Percentiles rank a stretch among this genome's conserved stretches.
These are phyloP conservation scores for Scalopus aquaticus DNA, from an alignment of 2,113 vertebrate species.

Conservation along the genomic window DNA sequence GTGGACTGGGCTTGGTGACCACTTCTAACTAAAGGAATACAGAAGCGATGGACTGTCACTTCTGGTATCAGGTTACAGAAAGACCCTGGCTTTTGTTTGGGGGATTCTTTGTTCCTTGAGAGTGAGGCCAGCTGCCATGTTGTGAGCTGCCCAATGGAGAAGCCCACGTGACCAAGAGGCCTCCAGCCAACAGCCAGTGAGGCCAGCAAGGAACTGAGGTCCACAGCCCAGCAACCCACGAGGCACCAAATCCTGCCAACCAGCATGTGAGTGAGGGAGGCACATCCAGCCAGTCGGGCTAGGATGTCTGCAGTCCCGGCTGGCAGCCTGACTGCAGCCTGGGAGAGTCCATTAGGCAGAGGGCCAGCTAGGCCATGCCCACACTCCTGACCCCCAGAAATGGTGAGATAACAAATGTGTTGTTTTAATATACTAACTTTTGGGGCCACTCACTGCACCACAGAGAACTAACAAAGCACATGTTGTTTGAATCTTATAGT, in stretches of 20 bases:
- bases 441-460: background rate
- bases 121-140: background rate
- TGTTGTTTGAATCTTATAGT: background rate
- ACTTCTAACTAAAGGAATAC: background rate
- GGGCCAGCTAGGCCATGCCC: background rate
- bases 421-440: background rate
- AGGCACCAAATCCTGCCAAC: background rate
- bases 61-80: background rate
- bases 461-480: too few relatives aligned
- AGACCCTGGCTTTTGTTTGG: background rate
- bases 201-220: background rate
- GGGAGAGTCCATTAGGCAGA: background rate
- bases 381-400: background rate
- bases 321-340: background rate
- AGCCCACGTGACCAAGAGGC: background rate
- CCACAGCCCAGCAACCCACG: background rate
- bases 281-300: background rate
- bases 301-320: background rate
- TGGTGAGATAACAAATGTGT: too few relatives aligned
- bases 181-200: background rate
- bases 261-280: background rate
- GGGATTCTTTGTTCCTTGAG: background rate
- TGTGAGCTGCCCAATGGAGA: background rate
- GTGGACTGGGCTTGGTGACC: background rate
- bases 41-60: background rate